Conservation (phyloP, 2,888 invertebrate genomes). For the Tuta absoluta region DNA sequence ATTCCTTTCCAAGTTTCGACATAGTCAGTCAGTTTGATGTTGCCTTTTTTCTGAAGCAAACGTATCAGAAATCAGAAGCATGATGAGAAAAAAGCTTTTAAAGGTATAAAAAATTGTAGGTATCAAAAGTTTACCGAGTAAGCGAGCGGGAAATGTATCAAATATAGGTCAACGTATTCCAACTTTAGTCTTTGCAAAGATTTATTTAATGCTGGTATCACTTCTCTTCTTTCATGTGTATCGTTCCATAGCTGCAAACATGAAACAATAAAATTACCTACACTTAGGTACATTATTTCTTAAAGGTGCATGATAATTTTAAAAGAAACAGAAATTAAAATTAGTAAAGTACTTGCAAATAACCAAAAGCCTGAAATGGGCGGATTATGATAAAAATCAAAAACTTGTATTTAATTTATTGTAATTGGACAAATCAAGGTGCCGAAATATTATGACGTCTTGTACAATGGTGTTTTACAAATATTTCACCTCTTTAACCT, state of each 20-base stretch:
- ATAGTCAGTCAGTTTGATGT: slow-evolving; percentile 86
- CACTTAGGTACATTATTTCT: no score
- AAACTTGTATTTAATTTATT: no score
- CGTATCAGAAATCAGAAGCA: neutral
- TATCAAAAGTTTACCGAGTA: slow-evolving; percentile 68
- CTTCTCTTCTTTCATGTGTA: slow-evolving; percentile 83
- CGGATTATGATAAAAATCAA: no score
- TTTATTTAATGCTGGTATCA: slow-evolving; percentile 83
- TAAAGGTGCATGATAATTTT: no score
- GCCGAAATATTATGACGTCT: no score
- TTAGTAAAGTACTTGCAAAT: no score
- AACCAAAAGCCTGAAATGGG: no score
- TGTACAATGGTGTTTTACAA: no score
- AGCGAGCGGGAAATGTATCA: slow-evolving; percentile 90
- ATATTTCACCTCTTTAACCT: no score
- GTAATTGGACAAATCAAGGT: no score
- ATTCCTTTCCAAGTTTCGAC: slow-evolving; percentile 89
- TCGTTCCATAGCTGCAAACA: slow-evolving; percentile 65
- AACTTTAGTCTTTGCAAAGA: slow-evolving; percentile 84
- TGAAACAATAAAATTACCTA: neutral
- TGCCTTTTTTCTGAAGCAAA: slow-evolving; percentile 56
- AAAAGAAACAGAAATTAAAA: no score
- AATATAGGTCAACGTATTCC: slow-evolving; percentile 89
- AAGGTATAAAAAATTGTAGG: neutral
- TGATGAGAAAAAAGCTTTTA: neutral